Evolutionary conservation across 2,888 invertebrate genomes (phyloP), one percentile per base, ranked within the genome.

Genomic region (Polyommatus icarus): DNA sequence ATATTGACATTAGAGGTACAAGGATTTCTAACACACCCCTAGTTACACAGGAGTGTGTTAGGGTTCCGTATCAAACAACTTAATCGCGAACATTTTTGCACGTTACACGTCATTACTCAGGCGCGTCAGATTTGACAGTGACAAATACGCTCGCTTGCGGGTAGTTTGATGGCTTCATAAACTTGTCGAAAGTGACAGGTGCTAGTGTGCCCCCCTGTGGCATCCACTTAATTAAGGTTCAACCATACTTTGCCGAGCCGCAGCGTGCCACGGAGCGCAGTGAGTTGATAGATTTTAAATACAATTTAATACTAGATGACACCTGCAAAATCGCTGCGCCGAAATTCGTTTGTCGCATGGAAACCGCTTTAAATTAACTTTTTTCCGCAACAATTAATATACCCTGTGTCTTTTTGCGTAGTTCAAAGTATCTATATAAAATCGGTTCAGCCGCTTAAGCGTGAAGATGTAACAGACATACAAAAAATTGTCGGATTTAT

Each of bases 101-200:
- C 40, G 36, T 24, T 20, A 46, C 15, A 15, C 24, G 50, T 54
- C 50, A 32, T 75, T 75, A 54, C 29, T 75, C 75, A 75, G 29
- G 29, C 50, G 29, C 50, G 75, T 75, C 75, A 54, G 50, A 7
- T 50, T 24, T 54, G 75, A 75, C 75, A 75, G 46, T 75, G 75
- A 75, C 54, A 75, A 54, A 75, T 75, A 75, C 46, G 46, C 73
- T 15, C 29, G 32, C 20, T 75, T 54, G 73, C 46, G 20, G 24
- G 24, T 54, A 50, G 75, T 75, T 54, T 54, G 75, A 54, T 12
- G 75, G 54, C 75, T 29, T 75, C 75, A 75, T 75, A 75, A 75
- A 75, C 50, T 50, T 75, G 75, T 75, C 75, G 50, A 75, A 75
- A 29, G 75, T 75, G 75, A 75, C 54, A 75, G 75, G 50, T 54